A percentile compares a stretch with the other conserved stretches of the same genome.
Conservation (phyloP, 2,888 invertebrate genomes). For the Pimpla rufipes region DNA sequence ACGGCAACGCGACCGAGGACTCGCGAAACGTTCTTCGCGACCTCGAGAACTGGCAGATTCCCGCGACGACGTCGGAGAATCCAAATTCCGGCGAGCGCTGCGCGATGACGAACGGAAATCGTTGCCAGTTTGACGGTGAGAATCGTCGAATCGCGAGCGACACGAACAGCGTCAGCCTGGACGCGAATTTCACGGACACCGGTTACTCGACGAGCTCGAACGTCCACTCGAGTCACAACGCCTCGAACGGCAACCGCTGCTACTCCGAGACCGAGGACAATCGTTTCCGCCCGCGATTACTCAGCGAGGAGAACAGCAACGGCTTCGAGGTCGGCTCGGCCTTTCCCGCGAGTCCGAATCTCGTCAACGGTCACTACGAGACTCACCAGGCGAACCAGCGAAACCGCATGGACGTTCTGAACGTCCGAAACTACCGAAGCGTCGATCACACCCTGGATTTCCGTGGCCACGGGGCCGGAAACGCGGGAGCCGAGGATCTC, state of each 20-base stretch:
- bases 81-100: constrained; percentile 34
- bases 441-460: constrained; percentile 24
- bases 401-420: constrained; percentile 41
- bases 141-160: constrained; percentile 46
- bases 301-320: constrained; percentile 49
- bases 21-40: constrained; percentile 54
- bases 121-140: constrained; percentile 23
- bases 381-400: neutral
- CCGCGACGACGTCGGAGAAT: constrained; percentile 45
- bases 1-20: constrained; percentile 65
- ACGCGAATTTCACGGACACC: constrained; percentile 70
- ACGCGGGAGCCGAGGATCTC: constrained; percentile 47
- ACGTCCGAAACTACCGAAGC: constrained; percentile 53
- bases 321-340: constrained; percentile 34
- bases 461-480: neutral
- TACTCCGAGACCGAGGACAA: constrained; percentile 52
- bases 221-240: constrained; percentile 59
- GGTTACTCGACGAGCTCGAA: constrained; percentile 73
- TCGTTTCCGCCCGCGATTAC: constrained; percentile 36
- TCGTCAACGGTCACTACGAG: constrained; percentile 58
- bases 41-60: constrained; percentile 66
- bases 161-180: constrained; percentile 62
- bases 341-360: constrained; percentile 16
- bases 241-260: constrained; percentile 67
- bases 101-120: constrained; percentile 57